Evolutionary conservation across 1,140 invertebrate genomes (phyloP).

Genomic region (Carposina sasakii): DNA sequence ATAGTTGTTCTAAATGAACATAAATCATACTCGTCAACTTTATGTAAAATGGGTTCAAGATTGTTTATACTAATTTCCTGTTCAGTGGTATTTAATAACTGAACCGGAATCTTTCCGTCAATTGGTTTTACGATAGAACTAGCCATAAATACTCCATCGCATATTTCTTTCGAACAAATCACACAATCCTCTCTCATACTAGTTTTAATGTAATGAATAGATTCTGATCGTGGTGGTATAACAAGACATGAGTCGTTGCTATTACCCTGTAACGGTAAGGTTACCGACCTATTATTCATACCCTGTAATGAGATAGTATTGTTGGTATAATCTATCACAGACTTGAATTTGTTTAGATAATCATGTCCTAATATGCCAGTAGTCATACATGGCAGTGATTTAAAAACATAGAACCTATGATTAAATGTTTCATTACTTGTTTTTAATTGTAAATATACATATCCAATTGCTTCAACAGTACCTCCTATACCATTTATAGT

Average conservation of each 20-base stretch:
- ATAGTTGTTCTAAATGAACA: conserved; percentile 14
- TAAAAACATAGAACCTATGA: conserved; percentile 25
- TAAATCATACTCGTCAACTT: conserved; percentile 16
- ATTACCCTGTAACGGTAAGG: conserved; percentile 5
- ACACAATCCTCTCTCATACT: conserved; percentile 15
- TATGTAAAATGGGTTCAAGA: conserved; percentile 14
- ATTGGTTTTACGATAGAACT: conserved; percentile 17
- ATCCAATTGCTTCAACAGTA: conserved; percentile 17
- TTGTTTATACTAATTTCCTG: conserved; percentile 9
- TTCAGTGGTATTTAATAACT: conserved; percentile 23
- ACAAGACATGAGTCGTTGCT: neutral
- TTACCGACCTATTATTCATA: conserved; percentile 12
- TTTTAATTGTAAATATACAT: conserved; percentile 17
- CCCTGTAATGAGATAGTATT: conserved; percentile 14
- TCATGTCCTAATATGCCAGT: conserved; percentile 27
- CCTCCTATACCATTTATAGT: conserved; percentile 26
- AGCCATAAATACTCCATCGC: conserved; percentile 17
- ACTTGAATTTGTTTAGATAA: conserved; percentile 19
- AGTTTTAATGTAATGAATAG: conserved; percentile 18
- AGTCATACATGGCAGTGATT: conserved; percentile 18
- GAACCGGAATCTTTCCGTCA: conserved; percentile 16
- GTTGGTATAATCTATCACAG: conserved; percentile 12
- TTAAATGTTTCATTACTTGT: conserved; percentile 6
- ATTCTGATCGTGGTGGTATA: conserved; percentile 21
- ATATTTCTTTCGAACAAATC: conserved; percentile 15